Evolutionary conservation across 2,888 invertebrate genomes (phyloP).

Genomic region (Deilephila porcellus): DNA sequence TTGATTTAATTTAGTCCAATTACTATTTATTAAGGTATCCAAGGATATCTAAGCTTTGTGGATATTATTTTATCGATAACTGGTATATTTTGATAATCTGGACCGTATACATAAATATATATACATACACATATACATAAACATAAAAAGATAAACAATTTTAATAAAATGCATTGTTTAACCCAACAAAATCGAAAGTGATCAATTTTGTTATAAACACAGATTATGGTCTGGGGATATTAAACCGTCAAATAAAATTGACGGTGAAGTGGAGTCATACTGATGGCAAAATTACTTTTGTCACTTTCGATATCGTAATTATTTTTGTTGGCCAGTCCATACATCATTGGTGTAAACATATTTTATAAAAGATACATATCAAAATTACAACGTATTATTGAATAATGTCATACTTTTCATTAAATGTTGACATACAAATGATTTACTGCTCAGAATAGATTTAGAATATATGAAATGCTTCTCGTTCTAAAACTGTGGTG

Average conservation of each 20-base stretch:
- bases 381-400: slow-evolving; percentile 4
- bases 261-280: too few relatives aligned
- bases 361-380: slow-evolving; percentile 11
- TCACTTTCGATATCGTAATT: background rate
- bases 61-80: too few relatives aligned
- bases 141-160: too few relatives aligned
- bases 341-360: background rate
- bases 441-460: slow-evolving; percentile 11
- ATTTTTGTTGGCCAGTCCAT: background rate
- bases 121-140: too few relatives aligned
- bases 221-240: too few relatives aligned
- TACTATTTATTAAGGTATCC: background rate
- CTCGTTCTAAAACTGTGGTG: slow-evolving; percentile 60
- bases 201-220: too few relatives aligned
- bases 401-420: slow-evolving; percentile 7
- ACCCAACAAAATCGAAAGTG: too few relatives aligned
- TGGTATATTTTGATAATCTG: background rate
- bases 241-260: too few relatives aligned
- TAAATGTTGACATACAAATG: background rate
- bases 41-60: background rate
- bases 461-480: slow-evolving; percentile 23
- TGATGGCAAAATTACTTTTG: too few relatives aligned
- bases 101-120: background rate
- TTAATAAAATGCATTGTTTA: too few relatives aligned
- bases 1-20: background rate